These are phyloP conservation scores for Strigamia crassipes DNA, from an alignment of 2,888 invertebrate genomes.

Conservation along the genomic window DNA sequence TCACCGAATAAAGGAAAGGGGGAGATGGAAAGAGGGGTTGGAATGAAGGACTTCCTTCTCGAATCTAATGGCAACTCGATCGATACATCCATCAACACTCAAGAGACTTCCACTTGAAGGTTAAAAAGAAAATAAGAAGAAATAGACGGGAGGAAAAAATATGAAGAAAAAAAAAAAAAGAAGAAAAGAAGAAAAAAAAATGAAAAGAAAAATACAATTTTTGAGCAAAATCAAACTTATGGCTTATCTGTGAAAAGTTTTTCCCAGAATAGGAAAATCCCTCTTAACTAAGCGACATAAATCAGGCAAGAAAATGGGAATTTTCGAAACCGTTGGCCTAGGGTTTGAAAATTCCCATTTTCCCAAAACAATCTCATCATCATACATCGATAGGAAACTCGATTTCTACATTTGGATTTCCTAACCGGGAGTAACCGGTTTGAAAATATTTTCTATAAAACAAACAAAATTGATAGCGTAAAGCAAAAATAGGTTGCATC, in stretches of 20 bases:
- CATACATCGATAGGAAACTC: conserved; percentile 32
- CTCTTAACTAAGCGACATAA: conserved; percentile 32
- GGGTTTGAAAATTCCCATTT: conserved; percentile 23
- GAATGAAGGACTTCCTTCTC: conserved; percentile 34
- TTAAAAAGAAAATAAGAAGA: background rate
- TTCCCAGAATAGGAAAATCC: background rate
- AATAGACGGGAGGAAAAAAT: no score
- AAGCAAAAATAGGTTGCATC: background rate
- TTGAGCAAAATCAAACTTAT: background rate
- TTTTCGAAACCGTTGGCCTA: conserved; percentile 24
- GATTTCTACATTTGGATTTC: conserved; percentile 15
- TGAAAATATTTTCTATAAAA: background rate
- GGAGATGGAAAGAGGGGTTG: background rate
- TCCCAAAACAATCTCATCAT: conserved; percentile 42
- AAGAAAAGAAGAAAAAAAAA: background rate
- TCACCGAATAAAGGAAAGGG: conserved; percentile 29
- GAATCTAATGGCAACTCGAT: conserved; percentile 37
- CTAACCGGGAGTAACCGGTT: background rate
- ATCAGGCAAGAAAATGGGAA: conserved; percentile 2
- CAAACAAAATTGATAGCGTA: background rate
- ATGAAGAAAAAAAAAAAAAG: no score
- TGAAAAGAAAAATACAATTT: background rate
- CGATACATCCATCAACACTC: conserved; percentile 42
- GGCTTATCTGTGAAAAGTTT: conserved; percentile 1
- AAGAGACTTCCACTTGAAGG: conserved; percentile 22